Percentiles rank a stretch among this genome's conserved stretches.
phyloP scores from a whole-genome alignment of 1,140 invertebrate genomes.

The Halictus rubicundus region DNA sequence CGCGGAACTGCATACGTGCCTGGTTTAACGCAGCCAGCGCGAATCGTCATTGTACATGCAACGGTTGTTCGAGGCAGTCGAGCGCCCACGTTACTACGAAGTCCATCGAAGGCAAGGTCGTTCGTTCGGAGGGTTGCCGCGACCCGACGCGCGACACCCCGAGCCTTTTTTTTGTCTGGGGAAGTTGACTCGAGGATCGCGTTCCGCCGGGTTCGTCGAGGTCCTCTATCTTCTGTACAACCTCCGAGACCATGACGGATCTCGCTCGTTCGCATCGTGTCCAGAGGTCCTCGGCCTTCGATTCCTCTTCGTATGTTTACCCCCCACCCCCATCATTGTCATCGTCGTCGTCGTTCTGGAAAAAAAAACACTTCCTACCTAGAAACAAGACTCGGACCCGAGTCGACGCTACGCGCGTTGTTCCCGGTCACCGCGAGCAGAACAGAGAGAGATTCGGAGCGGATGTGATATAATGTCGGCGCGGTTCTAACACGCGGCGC shows the following conservation, averaged over 20 bases:
- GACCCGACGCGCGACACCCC: slow-evolving; percentile 16
- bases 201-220: background rate
- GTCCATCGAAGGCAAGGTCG: slow-evolving; percentile 26
- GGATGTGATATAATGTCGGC: too few species aligned
- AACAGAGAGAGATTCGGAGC: too few species aligned
- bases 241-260: too few species aligned
- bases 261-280: too few species aligned
- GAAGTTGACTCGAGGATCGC: slow-evolving; percentile 43
- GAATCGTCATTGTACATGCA: slow-evolving; percentile 8
- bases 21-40: slow-evolving; percentile 13
- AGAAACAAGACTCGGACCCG: background rate
- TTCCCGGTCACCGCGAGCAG: background rate
- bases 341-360: too few species aligned
- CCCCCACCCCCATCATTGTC: background rate
- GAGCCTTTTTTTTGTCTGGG: slow-evolving; percentile 38
- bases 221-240: too few species aligned
- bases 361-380: background rate
- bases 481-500: too few species aligned
- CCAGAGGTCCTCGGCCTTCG: slow-evolving; percentile 10
- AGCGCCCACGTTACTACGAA: slow-evolving; percentile 16
- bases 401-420: background rate
- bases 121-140: background rate
- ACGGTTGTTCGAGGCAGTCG: background rate
- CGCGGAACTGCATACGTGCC: background rate
- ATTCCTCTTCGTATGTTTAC: slow-evolving; percentile 14